Conservation (phyloP, 2,888 invertebrate species). For the Xestobium rufovillosum region DNA sequence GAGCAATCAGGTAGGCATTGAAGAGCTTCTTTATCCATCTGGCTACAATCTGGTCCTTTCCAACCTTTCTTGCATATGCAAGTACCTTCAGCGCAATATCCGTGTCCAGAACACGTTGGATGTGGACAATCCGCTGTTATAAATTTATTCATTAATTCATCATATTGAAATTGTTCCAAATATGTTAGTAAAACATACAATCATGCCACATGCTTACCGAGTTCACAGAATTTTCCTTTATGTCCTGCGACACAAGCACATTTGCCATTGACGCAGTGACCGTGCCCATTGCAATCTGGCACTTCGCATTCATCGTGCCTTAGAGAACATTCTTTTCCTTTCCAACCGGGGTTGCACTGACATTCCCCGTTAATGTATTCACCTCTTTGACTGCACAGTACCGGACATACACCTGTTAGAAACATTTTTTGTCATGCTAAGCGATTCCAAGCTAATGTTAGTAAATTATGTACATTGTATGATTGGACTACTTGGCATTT, state of each 20-base stretch:
- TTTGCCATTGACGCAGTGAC: slow-evolving; percentile 90
- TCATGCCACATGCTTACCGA: slow-evolving; percentile 54
- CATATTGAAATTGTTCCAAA: slow-evolving; percentile 8
- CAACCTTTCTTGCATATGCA: slow-evolving; percentile 97
- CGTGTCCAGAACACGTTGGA: slow-evolving; percentile 89
- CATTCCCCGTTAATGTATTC: slow-evolving; percentile 95
- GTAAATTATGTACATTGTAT: slow-evolving; percentile 6
- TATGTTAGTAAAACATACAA: not conserved
- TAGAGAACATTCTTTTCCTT: slow-evolving; percentile 93
- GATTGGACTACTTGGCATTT: slow-evolving; percentile 1
- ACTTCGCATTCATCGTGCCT: slow-evolving; percentile 95
- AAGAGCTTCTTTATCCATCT: slow-evolving; percentile 84
- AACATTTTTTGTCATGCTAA: slow-evolving; percentile 27
- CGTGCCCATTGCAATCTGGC: slow-evolving; percentile 92
- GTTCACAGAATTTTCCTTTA: slow-evolving; percentile 90
- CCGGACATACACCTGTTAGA: slow-evolving; percentile 81
- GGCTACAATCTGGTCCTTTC: slow-evolving; percentile 86
- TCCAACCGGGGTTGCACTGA: slow-evolving; percentile 97
- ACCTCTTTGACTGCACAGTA: slow-evolving; percentile 93
- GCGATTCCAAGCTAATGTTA: slow-evolving; percentile 19
- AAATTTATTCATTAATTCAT: slow-evolving; percentile 17
- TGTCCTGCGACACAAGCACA: slow-evolving; percentile 92
- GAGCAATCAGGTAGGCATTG: slow-evolving; percentile 89
- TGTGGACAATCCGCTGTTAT: slow-evolving; percentile 82
- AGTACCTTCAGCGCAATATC: slow-evolving; percentile 87